Percentiles rank a stretch among this genome's conserved stretches.
These are phyloP conservation scores for Leptodirus hochenwartii DNA, from an alignment of 2,888 invertebrate genomes.

Conservation along the genomic window DNA sequence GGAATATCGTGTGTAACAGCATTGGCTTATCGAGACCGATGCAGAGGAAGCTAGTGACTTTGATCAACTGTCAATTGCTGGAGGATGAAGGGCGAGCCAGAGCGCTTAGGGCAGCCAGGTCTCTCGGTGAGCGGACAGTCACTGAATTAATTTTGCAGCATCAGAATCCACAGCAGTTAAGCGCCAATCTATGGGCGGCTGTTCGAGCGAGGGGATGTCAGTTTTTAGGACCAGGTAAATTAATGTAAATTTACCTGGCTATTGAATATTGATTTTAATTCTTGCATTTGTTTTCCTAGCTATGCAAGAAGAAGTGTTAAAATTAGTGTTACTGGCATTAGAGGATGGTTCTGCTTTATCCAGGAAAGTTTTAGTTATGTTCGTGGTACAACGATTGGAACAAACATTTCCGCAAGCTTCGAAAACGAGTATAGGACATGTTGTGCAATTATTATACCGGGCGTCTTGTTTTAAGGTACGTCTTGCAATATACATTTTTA, in stretches of 20 bases:
- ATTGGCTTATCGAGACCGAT: conserved; percentile 65
- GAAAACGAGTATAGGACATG: conserved; percentile 98
- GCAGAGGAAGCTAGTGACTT: conserved; percentile 85
- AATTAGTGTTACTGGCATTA: conserved; percentile 78
- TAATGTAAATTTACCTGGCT: conserved; percentile 1
- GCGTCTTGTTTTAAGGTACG: conserved; percentile 93
- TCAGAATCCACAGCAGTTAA: conserved; percentile 89
- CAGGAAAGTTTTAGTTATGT: conserved; percentile 91
- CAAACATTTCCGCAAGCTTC: conserved; percentile 93
- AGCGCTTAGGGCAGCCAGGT: conserved; percentile 67
- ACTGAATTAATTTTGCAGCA: conserved; percentile 87
- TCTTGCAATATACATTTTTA: conserved; percentile 6
- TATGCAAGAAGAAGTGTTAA: conserved; percentile 97
- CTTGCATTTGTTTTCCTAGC: conserved; percentile 28
- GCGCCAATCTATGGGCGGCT: conserved; percentile 92
- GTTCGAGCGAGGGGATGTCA: conserved; percentile 94
- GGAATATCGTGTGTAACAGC: conserved; percentile 18
- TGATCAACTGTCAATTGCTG: conserved; percentile 82
- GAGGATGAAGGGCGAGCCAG: conserved; percentile 74
- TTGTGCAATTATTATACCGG: conserved; percentile 91
- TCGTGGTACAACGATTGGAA: conserved; percentile 90
- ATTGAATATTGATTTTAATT: background rate
- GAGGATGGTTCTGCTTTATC: conserved; percentile 92
- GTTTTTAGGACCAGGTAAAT: conserved; percentile 78
- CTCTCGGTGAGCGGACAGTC: conserved; percentile 87